Evolutionary conservation across 1,140 invertebrate species (phyloP).

Genomic region (Portunus trituberculatus): DNA sequence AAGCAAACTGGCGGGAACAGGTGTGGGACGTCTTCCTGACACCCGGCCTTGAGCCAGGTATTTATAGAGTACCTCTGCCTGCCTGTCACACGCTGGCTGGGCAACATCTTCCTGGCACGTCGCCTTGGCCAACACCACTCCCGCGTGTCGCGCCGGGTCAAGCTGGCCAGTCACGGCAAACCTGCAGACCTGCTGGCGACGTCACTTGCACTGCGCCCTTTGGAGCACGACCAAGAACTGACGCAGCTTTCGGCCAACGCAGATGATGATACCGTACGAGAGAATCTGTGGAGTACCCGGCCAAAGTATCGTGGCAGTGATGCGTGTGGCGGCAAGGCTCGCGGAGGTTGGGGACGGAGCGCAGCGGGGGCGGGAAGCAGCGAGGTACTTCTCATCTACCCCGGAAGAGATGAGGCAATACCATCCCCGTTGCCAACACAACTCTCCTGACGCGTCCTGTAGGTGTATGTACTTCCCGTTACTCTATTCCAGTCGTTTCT

Average conservation of each 20-base stretch:
- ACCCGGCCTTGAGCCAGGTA: slow-evolving; percentile 40
- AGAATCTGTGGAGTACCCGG: not conserved
- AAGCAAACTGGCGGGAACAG: slow-evolving; percentile 16
- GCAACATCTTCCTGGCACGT: not conserved
- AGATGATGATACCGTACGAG: not conserved
- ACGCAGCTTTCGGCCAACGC: not conserved
- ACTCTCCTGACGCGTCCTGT: too few species aligned
- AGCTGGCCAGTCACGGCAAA: not conserved
- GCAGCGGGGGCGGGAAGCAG: too few species aligned
- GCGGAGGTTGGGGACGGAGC: too few species aligned
- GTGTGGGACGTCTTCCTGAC: slow-evolving; percentile 12
- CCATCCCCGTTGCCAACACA: too few species aligned
- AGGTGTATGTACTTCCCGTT: too few species aligned
- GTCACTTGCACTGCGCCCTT: not conserved
- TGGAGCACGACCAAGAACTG: not conserved
- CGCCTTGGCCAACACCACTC: not conserved
- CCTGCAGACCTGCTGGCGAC: not conserved
- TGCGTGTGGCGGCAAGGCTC: too few species aligned
- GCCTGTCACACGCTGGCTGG: slow-evolving; percentile 16
- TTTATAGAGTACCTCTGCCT: slow-evolving; percentile 36
- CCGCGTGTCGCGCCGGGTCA: not conserved
- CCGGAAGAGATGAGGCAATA: too few species aligned
- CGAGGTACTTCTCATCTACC: too few species aligned
- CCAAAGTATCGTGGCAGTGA: not conserved
- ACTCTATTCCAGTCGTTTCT: too few species aligned